Conservation (phyloP, 2,113 vertebrate genomes). For the Paedocypris sp. region DNA sequence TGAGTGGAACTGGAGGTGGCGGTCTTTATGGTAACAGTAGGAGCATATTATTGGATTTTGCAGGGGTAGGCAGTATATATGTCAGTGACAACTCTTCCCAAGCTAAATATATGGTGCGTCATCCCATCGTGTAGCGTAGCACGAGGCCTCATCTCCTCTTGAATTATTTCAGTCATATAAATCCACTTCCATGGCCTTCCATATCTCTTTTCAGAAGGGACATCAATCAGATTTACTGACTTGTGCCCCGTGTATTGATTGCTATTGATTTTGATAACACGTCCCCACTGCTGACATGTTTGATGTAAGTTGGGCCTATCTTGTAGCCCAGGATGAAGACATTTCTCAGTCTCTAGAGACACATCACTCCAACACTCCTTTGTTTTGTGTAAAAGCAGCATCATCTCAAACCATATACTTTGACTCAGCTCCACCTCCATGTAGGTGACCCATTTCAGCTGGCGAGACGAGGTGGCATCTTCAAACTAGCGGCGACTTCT, state of each 20-base stretch:
- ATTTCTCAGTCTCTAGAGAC: not conserved
- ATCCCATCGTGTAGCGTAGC: not conserved
- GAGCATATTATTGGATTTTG: constrained; percentile 18
- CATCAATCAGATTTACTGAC: not conserved
- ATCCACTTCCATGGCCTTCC: not conserved
- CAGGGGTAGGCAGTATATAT: not conserved
- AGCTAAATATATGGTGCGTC: not conserved
- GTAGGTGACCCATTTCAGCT: not conserved
- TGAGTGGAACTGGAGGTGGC: not conserved
- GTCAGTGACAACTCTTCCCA: not conserved
- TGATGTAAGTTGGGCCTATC: not conserved
- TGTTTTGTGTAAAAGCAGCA: constrained; percentile 5
- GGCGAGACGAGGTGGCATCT: not conserved
- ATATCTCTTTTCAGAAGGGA: not conserved
- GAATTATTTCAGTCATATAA: constrained; percentile 7
- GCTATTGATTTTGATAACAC: not conserved
- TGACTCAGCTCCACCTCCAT: not conserved
- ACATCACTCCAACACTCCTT: not conserved
- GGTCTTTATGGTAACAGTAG: constrained; percentile 1
- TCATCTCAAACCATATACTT: constrained; percentile 1
- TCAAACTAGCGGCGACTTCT: too few relatives aligned
- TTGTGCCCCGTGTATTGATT: not conserved
- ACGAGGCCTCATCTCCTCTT: constrained; percentile 4
- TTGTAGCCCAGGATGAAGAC: not conserved
- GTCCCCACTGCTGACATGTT: not conserved